Conservation (phyloP, 2,888 invertebrate genomes). For the Rhingia campestris region DNA sequence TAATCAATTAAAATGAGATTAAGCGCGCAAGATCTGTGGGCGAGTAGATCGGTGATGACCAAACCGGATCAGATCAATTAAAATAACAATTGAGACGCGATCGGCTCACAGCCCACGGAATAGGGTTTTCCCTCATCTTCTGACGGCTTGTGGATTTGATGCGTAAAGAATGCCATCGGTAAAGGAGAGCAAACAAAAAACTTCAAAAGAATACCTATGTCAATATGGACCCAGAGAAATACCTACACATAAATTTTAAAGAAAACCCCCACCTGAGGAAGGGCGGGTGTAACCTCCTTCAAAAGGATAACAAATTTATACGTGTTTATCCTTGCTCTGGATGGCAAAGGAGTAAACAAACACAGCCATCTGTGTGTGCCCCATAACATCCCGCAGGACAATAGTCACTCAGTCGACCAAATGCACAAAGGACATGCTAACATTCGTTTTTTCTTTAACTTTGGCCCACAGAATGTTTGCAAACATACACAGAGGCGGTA, state of each 20-base stretch:
- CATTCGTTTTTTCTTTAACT: slow-evolving; percentile 51
- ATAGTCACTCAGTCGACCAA: slow-evolving; percentile 62
- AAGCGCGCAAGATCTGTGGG: slow-evolving; percentile 52
- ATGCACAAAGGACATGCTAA: slow-evolving; percentile 60
- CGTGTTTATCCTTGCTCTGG: slow-evolving; percentile 27
- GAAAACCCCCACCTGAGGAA: slow-evolving; percentile 13
- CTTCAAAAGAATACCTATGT: slow-evolving; percentile 43
- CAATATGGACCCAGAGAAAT: slow-evolving; percentile 34
- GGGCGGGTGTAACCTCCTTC: slow-evolving; percentile 41
- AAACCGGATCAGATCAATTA: slow-evolving; percentile 50
- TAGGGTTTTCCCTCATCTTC: background rate
- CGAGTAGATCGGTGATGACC: slow-evolving; percentile 21
- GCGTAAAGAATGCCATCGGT: background rate
- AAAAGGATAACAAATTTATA: slow-evolving; percentile 59
- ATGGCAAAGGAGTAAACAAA: slow-evolving; percentile 58
- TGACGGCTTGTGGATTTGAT: background rate
- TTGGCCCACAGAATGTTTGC: slow-evolving; percentile 69
- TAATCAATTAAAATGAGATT: slow-evolving; percentile 65
- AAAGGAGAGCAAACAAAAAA: background rate
- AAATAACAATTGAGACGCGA: slow-evolving; percentile 39
- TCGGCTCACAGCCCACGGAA: slow-evolving; percentile 1
- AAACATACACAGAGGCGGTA: slow-evolving; percentile 47
- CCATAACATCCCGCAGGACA: slow-evolving; percentile 68
- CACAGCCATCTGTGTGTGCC: slow-evolving; percentile 47
- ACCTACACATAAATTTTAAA: slow-evolving; percentile 38